Conservation (phyloP, 92 coral and sea anemone genomes). For the Diadumene lineata region DNA sequence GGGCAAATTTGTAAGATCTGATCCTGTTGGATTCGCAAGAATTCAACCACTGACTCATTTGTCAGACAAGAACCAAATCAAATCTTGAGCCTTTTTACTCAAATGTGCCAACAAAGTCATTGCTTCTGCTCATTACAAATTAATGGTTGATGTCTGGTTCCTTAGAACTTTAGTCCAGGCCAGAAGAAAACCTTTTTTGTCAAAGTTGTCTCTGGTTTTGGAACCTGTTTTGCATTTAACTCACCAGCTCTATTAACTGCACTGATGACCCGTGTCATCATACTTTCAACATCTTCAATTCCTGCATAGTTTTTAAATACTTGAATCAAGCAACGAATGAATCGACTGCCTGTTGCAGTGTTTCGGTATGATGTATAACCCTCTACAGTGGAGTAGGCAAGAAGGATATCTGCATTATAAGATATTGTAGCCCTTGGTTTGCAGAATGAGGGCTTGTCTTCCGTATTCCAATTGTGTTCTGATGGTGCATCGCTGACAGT, state of each 20-base stretch:
- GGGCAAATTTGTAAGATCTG: too few relatives aligned
- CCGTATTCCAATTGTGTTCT: background rate
- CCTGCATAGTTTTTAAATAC: conserved; percentile 57
- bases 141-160: too few relatives aligned
- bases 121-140: too few relatives aligned
- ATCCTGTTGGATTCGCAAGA: too few relatives aligned
- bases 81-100: too few relatives aligned
- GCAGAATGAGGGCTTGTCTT: too few relatives aligned
- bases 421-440: conserved; percentile 35
- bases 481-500: conserved; percentile 41
- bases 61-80: too few relatives aligned
- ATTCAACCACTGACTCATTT: too few relatives aligned
- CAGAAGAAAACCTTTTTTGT: conserved; percentile 76
- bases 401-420: conserved; percentile 66
- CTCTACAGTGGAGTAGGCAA: conserved; percentile 70
- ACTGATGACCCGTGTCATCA: conserved; percentile 74
- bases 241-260: conserved; percentile 45
- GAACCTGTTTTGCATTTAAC: conserved; percentile 61
- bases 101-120: too few relatives aligned
- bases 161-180: conserved; percentile 59
- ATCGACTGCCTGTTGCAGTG: conserved; percentile 61
- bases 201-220: conserved; percentile 67
- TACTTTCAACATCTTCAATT: conserved; percentile 69
- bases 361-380: conserved; percentile 69
- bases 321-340: conserved; percentile 58